These are phyloP conservation scores for Chiridota heheva DNA, from an alignment of 35 echinoderm and acorn worm species.

Conservation along the genomic window DNA sequence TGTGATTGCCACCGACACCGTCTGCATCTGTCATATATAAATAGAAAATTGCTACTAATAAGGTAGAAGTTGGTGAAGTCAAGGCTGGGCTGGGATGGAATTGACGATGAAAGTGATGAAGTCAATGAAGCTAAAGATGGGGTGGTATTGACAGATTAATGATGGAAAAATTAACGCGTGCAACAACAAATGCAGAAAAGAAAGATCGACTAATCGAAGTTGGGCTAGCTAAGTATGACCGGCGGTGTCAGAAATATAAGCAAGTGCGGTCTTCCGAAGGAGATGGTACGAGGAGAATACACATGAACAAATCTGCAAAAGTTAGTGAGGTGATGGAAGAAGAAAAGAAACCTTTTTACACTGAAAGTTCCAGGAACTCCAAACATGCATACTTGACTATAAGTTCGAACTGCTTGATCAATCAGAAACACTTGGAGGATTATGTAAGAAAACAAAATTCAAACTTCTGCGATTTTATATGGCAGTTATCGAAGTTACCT, in stretches of 20 bases:
- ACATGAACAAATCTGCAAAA: background rate
- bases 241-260: background rate
- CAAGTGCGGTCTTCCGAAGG: background rate
- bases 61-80: too few relatives aligned
- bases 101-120: too few relatives aligned
- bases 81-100: too few relatives aligned
- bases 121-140: too few relatives aligned
- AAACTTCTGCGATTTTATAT: conserved; percentile 21
- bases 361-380: background rate
- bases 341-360: conserved; percentile 8
- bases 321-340: conserved; percentile 1
- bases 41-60: too few relatives aligned
- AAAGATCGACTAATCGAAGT: background rate
- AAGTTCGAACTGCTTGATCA: background rate
- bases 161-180: too few relatives aligned
- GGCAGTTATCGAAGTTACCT: background rate
- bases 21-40: too few relatives aligned
- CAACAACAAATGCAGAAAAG: conserved; percentile 2
- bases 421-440: conserved; percentile 14
- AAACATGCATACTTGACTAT: conserved; percentile 14
- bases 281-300: background rate
- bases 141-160: too few relatives aligned
- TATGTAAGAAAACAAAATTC: conserved; percentile 21
- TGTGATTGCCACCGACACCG: too few relatives aligned
- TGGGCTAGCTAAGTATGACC: background rate